Base-by-base conservation (phyloP, 1,140 invertebrate species). In the Carposina sasakii region DNA sequence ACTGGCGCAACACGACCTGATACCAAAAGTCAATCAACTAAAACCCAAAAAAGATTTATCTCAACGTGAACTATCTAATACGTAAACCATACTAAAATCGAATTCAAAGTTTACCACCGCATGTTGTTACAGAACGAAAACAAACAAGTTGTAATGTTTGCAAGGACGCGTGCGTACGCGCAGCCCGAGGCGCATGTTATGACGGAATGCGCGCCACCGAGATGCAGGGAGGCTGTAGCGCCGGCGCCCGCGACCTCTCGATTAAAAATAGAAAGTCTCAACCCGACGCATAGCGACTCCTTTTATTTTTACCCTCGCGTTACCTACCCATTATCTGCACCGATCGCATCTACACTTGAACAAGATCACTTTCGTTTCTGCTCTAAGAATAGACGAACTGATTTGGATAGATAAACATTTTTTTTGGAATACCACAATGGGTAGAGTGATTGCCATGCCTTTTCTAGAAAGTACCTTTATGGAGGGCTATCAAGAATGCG, bases 251-350 rank as follows among this genome's bases (percentile, higher is more conserved):
- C 73, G 63, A 63, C 33, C 30, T 53, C 73, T 70, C 66, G 65
- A 74, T 74, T 79, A 81, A 83, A 83, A 83, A 83, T 83, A 83
- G 79, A 83, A 83, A 83, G 79, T 72, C 56, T 60, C 58, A 77
- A 77, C 75, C 73, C 63, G 71, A 51, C 60, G 66, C 64, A 72
- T 67, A 73, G 66, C 42, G 56, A 57, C 62, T 71, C 74, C 71
- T 77, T 70, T 77, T 71, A 73, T 77, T 79, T 83, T 77, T 74
- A 74, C 69, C 74, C 74, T 67, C 42, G 52, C 52, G 56, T 68
- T 61, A 74, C 62, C 63, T 60, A 48, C 62, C 62, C 54, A 81
- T 77, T 78, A 76, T 69, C 63, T 56, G 50, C 43, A 57, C 40
- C 60, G 65, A 73, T 73, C 61, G 50, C 48, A 57, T 62, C 56